phyloP scores from a whole-genome alignment of 2,113 vertebrate species.

The Pyrgilauda ruficollis region DNA sequence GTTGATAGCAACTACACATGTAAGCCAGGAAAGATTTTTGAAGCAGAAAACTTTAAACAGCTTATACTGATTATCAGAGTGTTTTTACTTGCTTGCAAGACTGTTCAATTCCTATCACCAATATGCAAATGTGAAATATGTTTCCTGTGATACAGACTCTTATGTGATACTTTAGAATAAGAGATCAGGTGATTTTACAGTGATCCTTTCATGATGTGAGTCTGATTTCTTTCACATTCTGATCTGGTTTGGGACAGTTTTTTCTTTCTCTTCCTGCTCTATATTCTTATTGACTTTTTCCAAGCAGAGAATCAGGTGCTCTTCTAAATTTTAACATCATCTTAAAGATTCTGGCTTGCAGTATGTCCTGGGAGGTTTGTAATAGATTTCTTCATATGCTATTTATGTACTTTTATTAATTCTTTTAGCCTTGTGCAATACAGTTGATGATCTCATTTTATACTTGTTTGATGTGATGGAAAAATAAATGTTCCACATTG shows the following conservation, averaged over 20 bases:
- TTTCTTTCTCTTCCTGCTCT: not conserved
- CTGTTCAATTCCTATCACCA: not conserved
- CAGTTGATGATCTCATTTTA: not conserved
- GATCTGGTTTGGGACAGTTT: not conserved
- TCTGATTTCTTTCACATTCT: not conserved
- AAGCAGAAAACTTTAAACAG: not conserved
- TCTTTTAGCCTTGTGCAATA: not conserved
- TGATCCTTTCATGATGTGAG: not conserved
- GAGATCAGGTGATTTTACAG: not conserved
- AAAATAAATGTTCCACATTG: not conserved
- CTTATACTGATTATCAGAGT: not conserved
- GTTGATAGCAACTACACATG: not conserved
- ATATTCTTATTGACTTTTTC: not conserved
- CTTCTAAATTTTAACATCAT: not conserved
- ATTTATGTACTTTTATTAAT: not conserved
- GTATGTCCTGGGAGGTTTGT: not conserved
- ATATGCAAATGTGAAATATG: not conserved
- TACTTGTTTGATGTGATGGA: not conserved
- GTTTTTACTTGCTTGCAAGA: not conserved
- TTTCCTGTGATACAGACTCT: not conserved
- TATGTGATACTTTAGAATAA: not conserved
- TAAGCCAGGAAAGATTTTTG: not conserved
- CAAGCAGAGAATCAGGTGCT: not conserved
- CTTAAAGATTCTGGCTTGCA: conserved; percentile 19
- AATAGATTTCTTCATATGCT: not conserved